Evolutionary conservation across 1,140 invertebrate genomes (phyloP), one percentile per base, ranked within the genome.

Genomic region (Pseudomyrmex pallidus): DNA sequence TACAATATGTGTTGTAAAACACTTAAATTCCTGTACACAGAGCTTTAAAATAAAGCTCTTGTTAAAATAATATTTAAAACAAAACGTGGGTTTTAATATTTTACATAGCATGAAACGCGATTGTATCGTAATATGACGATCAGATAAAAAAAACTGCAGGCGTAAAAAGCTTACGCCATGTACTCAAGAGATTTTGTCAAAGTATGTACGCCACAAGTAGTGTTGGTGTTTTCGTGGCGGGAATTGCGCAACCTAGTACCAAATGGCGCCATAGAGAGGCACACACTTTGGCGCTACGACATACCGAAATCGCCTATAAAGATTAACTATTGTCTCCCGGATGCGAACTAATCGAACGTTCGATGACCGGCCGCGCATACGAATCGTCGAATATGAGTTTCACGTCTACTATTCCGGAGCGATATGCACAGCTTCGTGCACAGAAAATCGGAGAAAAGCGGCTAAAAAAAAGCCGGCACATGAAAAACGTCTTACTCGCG

Each of bases 301-400:
- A 74, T 66, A 50, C 20, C 67, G 48, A 68, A 74, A 87, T 85
- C 73, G 17, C 64, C 35, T 62, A 17, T 66, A 77, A 76, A 70
- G 85, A 84, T 76, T 66, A 77, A 85, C 76, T 59, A 82, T 85
- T 85, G 86, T 87, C 87, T 85, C 56, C 48, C n/a, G 59, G 56
- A 20, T 22, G 44, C 64, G 56, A 20, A 63, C 72, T 70, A 82
- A 70, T 76, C 61, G 82, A 87, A 87, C 80, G 52, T 78, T 72
- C 85, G 22, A 77, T 64, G 35, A 54, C 48, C 56, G 64, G 57
- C 61, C 56, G 74, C 66, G 87, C 87, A 87, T 88, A 85, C 76
- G 66, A 88, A 88, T 88, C 25, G 83, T 82, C 83, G 76, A 77
- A 87, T 87, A 87, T 87, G 86, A 87, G 74, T 72, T 70, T 82